Evolutionary conservation across 2,888 invertebrate genomes (phyloP), one percentile per base, ranked within the genome.

Genomic region (Zygogramma bicolorata): DNA sequence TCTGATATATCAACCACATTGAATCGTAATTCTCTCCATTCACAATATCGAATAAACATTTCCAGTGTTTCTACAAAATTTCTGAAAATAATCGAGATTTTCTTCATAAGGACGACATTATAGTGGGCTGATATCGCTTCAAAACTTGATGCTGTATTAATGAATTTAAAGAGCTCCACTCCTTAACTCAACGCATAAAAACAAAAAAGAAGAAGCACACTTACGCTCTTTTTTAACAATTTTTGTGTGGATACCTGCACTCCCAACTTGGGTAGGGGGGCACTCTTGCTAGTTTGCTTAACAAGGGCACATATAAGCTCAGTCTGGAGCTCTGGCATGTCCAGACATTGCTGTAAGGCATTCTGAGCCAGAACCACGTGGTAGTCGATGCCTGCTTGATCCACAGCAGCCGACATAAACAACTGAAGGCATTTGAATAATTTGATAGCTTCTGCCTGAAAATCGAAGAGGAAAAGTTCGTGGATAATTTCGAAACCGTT

Each of bases 311-410:
- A 95, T 83, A 95, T 94, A 84, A 99, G 92, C 90, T 99, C 98
- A 84, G 97, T 94, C 86, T 97, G 97, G 78, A 99, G 90, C 88
- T 97, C 97, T 57, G 93, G 91, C 86, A 94, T 93, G 82, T 96
- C 95, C 74, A 98, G 90, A 86, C 97, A 97, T 86, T 96, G 95
- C 85, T 96, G 95, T 70, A 99, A 90, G 34, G 98, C 96, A 87
- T 97, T 97, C 91, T 98, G 98, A 15, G 98, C 98, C 74, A 99
- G 90, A 73, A 96, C 96, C 83, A 99, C 97, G 88, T 99, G 98
- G 88, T 98, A 97, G 89, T 99, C 98, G 81, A 98, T 95, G 84
- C 97, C 96, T 67, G 97, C 95, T 84, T 96, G 95, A 88, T 98
- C 97, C 80, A 99, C 95, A 57, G 96, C 94, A 76, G 98, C 97